phyloP scores from a whole-genome alignment of 1,140 invertebrate genomes.

The Leptinotarsa lineolata region DNA sequence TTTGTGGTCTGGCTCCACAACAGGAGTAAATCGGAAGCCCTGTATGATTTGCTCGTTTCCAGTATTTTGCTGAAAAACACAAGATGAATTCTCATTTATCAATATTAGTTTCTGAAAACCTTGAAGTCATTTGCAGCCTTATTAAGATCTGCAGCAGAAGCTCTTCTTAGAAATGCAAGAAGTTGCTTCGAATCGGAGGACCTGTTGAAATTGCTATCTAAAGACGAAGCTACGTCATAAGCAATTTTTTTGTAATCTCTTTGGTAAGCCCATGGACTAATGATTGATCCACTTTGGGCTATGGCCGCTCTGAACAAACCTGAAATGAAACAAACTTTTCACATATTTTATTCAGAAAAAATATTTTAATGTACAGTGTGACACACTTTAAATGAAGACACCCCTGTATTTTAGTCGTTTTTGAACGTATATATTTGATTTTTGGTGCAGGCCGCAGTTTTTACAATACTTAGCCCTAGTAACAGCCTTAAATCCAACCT shows the following conservation, averaged over 20 bases:
- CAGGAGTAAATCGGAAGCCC: constrained; percentile 28
- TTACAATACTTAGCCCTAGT: no score
- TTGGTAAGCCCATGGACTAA: constrained; percentile 30
- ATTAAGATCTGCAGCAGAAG: constrained; percentile 25
- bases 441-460: no score
- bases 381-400: no score
- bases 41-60: constrained; percentile 14
- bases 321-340: neutral
- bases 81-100: neutral
- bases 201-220: constrained; percentile 25
- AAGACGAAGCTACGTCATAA: constrained; percentile 17
- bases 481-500: no score
- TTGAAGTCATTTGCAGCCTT: constrained; percentile 13
- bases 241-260: constrained; percentile 14
- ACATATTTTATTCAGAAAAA: no score
- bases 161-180: constrained; percentile 20
- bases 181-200: constrained; percentile 24
- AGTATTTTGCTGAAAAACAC: neutral
- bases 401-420: no score
- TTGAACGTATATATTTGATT: no score
- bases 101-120: neutral
- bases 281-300: constrained; percentile 27
- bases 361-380: no score
- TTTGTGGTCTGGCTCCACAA: constrained; percentile 28
- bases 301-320: constrained; percentile 35